Evolutionary conservation across 2,888 invertebrate species (phyloP), one percentile per base, ranked within the genome.

Genomic region (Coelopa pilipes): DNA sequence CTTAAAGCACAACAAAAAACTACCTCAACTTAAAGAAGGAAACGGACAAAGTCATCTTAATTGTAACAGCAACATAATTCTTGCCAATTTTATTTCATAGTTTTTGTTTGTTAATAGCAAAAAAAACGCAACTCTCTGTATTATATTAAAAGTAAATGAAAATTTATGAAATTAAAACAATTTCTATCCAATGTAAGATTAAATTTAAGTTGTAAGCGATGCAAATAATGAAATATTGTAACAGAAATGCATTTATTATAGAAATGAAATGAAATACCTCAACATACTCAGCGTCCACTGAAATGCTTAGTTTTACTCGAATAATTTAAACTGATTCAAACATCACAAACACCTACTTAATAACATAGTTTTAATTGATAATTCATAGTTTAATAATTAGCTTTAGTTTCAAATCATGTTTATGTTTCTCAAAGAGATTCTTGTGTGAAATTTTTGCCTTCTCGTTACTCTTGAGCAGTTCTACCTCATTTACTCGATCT

Each of bases 251-350:
- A 34, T 34, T 34, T 34, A 67, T 67, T 60, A 77, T 63, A 71
- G 47, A 49, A 75, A 75, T 17, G 77, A 81, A 77, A 34, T 77
- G 76, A 82, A 47, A 79, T 82, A 82, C 82, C 82, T 82, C 82
- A 82, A 74, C 77, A 82, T 76, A 79, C 81, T 81, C 79, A 79
- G 79, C 78, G 71, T 63, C 71, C 55, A 55, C 47, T 69, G 57
- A 69, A 47, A 15, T 50, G 19, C 49, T 50, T 50, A 72, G 59
- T 21, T 72, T 72, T 59, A 67, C 60, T 72, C 57, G 55, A 72
- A 65, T 47, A 21, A n/a, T 47, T 46, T 65, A 46, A 49, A 13
- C 47, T 50, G 66, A 66, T 12, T 24, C 45, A 68, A 45, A 59
- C 55, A 24, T 45, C 66, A 66, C 66, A 19, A 15, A 68, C n/a